A percentile compares a stretch with the other conserved stretches of the same genome.
Conservation (phyloP, 2,113 vertebrate species). For the Cryptotis parvus region DNA sequence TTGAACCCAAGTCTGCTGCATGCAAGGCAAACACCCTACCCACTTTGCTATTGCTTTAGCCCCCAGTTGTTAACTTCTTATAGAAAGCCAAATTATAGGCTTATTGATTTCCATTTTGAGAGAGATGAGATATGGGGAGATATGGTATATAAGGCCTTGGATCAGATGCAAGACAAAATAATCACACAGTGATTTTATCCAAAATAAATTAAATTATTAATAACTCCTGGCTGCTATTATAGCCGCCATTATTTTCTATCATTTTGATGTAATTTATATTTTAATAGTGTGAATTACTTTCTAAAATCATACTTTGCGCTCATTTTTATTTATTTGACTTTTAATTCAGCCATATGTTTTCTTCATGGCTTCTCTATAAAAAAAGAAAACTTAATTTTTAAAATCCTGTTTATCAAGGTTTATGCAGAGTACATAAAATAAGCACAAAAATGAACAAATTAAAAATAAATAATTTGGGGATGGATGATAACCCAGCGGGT, state of each 20-base stretch:
- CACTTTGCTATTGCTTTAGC: too few species aligned
- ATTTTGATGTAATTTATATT: background rate
- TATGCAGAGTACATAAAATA: background rate
- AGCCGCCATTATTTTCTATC: constrained; percentile 29
- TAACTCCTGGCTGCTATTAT: constrained; percentile 20
- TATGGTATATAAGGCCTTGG: background rate
- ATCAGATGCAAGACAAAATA: background rate
- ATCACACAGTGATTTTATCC: background rate
- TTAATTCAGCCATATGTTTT: background rate
- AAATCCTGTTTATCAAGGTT: too few species aligned
- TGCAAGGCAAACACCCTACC: too few species aligned
- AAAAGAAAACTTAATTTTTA: constrained; percentile 9
- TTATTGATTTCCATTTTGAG: constrained; percentile 10
- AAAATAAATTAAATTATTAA: constrained; percentile 19
- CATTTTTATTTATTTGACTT: constrained; percentile 27
- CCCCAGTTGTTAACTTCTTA: background rate
- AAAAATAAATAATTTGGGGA: too few species aligned
- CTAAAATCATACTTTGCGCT: constrained; percentile 2
- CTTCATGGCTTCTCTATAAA: background rate
- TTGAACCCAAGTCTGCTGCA: too few species aligned
- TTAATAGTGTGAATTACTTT: background rate
- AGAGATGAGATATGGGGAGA: background rate
- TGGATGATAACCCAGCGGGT: too few species aligned
- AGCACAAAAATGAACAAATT: background rate
- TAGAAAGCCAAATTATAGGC: background rate